Percentiles rank a stretch among this genome's conserved stretches.
Conservation (phyloP, 2,113 vertebrate genomes). For the Daphoenositta chrysoptera region DNA sequence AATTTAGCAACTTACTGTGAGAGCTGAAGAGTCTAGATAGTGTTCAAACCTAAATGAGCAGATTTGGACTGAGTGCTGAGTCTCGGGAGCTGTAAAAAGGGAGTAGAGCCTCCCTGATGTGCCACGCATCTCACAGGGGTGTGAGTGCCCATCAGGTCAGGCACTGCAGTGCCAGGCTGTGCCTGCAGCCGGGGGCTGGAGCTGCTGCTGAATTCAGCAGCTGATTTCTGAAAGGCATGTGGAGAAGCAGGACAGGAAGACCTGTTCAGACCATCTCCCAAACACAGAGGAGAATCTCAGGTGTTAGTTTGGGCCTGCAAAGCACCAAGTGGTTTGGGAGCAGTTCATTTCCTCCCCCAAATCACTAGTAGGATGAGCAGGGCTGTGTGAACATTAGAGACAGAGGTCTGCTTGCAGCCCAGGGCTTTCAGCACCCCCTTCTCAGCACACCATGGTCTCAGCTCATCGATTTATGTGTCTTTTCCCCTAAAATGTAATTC, state of each 20-base stretch:
- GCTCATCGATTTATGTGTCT: background rate
- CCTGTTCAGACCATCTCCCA: background rate
- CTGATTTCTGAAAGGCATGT: background rate
- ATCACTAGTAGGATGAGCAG: background rate
- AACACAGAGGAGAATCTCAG: background rate
- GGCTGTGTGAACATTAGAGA: rapidly evolving
- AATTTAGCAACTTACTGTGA: background rate
- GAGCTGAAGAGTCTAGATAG: background rate
- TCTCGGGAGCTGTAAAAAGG: background rate
- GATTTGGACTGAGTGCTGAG: background rate
- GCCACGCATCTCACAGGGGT: background rate
- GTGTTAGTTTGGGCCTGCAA: background rate
- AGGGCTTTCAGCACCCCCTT: background rate
- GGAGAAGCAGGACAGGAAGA: background rate
- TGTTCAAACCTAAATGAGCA: background rate
- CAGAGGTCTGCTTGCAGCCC: background rate
- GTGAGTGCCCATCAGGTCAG: background rate
- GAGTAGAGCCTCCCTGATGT: background rate
- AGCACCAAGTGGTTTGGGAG: background rate
- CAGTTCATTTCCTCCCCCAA: background rate
- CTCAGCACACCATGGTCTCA: background rate
- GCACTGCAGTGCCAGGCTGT: background rate
- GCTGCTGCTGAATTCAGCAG: background rate
- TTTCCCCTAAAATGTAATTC: background rate
- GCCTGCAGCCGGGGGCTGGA: background rate